These are phyloP conservation scores for Leucophenga montana DNA, from an alignment of 2,888 invertebrate genomes.

Conservation along the genomic window DNA sequence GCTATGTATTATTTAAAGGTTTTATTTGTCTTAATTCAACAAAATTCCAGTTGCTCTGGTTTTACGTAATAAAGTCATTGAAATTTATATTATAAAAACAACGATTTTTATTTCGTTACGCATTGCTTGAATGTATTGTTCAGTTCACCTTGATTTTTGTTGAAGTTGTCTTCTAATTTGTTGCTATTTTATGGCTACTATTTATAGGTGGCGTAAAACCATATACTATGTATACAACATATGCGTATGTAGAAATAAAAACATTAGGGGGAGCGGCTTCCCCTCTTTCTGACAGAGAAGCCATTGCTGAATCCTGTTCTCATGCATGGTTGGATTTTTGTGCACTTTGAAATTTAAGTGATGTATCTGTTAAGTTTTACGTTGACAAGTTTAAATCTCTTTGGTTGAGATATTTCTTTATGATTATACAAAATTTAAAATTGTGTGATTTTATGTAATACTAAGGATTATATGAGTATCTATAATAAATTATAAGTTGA, in stretches of 20 bases:
- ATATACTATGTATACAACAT: too few species aligned
- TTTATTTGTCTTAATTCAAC: constrained; percentile 36
- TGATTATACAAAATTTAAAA: neutral
- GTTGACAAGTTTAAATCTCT: constrained; percentile 48
- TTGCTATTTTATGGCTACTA: constrained; percentile 1
- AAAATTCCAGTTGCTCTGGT: constrained; percentile 23
- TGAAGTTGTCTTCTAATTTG: neutral
- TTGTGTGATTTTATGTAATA: neutral
- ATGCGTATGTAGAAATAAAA: too few species aligned
- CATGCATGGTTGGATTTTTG: constrained; percentile 16
- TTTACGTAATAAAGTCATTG: constrained; percentile 15
- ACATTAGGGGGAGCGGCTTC: neutral
- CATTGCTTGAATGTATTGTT: neutral
- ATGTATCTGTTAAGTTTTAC: constrained; percentile 50
- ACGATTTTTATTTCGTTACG: neutral
- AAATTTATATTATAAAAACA: neutral
- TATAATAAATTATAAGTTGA: too few species aligned
- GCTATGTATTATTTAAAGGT: constrained; percentile 39
- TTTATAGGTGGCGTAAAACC: neutral
- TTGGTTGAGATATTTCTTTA: neutral
- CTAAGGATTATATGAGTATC: neutral
- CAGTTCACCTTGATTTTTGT: constrained; percentile 15
- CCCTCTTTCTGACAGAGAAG: neutral
- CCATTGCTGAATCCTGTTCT: constrained; percentile 5
- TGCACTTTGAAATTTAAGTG: constrained; percentile 30